Conservation (phyloP, 1,140 invertebrate genomes). For the Araneus ventricosus region DNA sequence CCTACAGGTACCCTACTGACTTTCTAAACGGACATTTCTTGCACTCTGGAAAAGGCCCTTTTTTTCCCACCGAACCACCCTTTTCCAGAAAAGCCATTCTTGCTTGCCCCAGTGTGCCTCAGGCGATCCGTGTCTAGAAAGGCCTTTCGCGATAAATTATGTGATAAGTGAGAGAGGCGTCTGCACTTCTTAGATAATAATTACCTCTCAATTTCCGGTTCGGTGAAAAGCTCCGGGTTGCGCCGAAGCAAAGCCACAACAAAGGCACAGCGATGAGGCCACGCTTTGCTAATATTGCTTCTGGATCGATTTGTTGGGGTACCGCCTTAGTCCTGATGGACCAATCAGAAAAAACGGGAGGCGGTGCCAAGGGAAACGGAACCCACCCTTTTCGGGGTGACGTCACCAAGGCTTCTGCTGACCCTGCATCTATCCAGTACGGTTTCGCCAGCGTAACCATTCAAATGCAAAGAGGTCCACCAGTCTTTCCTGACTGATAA, state of each 20-base stretch:
- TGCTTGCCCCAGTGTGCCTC: conserved; percentile 12
- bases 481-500: background rate
- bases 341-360: conserved; percentile 40
- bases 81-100: background rate
- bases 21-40: background rate
- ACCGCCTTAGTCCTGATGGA: background rate
- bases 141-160: conserved; percentile 64
- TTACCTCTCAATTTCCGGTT: conserved; percentile 71
- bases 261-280: conserved; percentile 47
- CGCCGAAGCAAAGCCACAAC: conserved; percentile 64
- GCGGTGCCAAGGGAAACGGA: background rate
- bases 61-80: background rate
- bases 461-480: conserved; percentile 55
- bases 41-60: background rate
- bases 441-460: background rate
- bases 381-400: conserved; percentile 10
- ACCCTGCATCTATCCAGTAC: conserved; percentile 11
- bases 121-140: conserved; percentile 24
- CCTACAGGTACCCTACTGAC: background rate
- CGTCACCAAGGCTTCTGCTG: conserved; percentile 13
- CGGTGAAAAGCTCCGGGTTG: conserved; percentile 57
- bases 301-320: conserved; percentile 50
- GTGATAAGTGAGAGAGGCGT: conserved; percentile 63
- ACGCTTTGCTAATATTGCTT: conserved; percentile 68
- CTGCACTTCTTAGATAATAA: conserved; percentile 71